A percentile compares a stretch with the other conserved stretches of the same genome.
Evolutionary conservation across 2,888 invertebrate genomes (phyloP).

Genomic region (Plebejus anna): DNA sequence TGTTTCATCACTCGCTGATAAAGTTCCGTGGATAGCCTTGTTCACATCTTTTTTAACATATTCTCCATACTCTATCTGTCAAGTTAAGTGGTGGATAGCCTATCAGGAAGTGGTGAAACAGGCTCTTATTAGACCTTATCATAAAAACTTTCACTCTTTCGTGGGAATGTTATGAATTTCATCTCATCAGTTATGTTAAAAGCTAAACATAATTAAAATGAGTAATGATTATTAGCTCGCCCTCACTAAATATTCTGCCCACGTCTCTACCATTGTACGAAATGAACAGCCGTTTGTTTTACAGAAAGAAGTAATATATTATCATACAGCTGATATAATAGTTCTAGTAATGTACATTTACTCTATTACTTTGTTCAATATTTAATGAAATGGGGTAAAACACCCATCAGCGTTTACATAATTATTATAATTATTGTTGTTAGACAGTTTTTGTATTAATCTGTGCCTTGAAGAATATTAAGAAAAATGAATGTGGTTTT

Average conservation of each 20-base stretch:
- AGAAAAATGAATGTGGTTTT: no score
- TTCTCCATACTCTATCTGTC: no score
- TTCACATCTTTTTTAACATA: no score
- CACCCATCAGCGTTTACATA: not conserved
- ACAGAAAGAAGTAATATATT: slow-evolving; percentile 38
- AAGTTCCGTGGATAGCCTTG: no score
- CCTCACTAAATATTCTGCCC: slow-evolving; percentile 34
- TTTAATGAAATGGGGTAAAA: not conserved
- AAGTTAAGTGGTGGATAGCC: no score
- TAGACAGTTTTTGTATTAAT: not conserved
- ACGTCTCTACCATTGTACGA: slow-evolving; percentile 30
- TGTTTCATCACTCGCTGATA: no score
- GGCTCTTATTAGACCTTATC: not conserved
- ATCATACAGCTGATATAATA: slow-evolving; percentile 34
- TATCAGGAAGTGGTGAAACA: no score
- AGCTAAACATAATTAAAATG: slow-evolving; percentile 51
- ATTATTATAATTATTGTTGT: not conserved
- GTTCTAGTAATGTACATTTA: not conserved
- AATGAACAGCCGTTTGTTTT: slow-evolving; percentile 38
- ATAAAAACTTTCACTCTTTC: slow-evolving; percentile 11
- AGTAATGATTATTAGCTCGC: slow-evolving; percentile 51
- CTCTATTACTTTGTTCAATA: not conserved
- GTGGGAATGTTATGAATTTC: slow-evolving; percentile 34
- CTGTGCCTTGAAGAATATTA: no score
- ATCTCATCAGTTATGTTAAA: slow-evolving; percentile 3